Percentiles rank a stretch among this genome's conserved stretches.
Conservation (phyloP, 2,113 vertebrate species). For the Notothenia rossii region DNA sequence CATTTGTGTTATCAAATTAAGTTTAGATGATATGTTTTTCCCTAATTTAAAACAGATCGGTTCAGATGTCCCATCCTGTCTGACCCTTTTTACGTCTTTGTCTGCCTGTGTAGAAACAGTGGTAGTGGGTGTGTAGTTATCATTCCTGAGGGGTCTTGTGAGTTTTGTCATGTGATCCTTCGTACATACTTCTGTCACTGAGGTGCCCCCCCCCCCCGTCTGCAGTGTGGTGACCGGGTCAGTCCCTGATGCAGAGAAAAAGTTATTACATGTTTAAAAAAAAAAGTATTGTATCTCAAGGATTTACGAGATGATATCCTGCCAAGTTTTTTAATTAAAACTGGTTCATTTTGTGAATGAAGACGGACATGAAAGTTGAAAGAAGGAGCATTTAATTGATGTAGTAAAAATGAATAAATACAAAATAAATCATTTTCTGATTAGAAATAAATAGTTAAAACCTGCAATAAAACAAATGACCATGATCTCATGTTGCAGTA, state of each 20-base stretch:
- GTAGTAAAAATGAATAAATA: neutral
- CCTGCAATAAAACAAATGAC: neutral
- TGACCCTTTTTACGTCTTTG: neutral
- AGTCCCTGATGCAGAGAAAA: neutral
- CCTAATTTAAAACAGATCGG: neutral
- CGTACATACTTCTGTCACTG: slow-evolving; percentile 35
- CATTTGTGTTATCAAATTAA: neutral
- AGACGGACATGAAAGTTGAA: neutral
- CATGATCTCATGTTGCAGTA: neutral
- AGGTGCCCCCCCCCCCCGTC: slow-evolving; percentile 35
- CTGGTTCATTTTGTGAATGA: neutral
- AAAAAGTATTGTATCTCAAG: neutral
- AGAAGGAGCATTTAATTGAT: neutral
- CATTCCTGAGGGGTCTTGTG: slow-evolving; percentile 64
- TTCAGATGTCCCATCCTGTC: neutral
- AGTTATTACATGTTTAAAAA: neutral
- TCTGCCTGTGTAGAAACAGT: slow-evolving; percentile 22
- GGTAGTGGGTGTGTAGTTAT: slow-evolving; percentile 45
- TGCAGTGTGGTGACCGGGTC: slow-evolving; percentile 7
- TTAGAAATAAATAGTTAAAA: neutral
- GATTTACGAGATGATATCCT: neutral
- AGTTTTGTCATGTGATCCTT: slow-evolving; percentile 55
- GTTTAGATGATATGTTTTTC: neutral
- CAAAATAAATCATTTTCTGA: neutral
- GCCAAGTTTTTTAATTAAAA: neutral